Evolutionary conservation across 2,113 vertebrate genomes (phyloP).

Genomic region (Camelus dromedarius): DNA sequence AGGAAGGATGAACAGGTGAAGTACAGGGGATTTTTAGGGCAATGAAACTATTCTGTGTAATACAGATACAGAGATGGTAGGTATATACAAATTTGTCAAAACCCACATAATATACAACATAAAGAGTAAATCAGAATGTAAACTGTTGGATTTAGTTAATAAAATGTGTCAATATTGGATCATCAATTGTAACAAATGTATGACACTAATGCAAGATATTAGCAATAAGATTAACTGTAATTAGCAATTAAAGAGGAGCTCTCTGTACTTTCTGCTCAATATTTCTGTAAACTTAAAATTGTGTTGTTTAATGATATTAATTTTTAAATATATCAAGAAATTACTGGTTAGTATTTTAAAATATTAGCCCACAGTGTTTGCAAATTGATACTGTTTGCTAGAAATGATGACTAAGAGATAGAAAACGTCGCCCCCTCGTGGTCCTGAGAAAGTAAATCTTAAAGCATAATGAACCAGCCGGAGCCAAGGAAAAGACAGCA

Average conservation of each 20-base stretch:
- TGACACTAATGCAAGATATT: background rate
- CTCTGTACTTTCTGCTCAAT: background rate
- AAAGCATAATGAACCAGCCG: background rate
- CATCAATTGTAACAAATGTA: background rate
- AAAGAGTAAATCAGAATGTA: background rate
- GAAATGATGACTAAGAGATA: background rate
- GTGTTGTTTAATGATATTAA: background rate
- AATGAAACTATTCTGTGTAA: background rate
- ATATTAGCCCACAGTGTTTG: background rate
- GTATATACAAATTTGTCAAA: background rate
- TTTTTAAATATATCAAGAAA: background rate
- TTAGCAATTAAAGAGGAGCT: background rate
- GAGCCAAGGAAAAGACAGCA: background rate
- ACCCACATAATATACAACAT: background rate
- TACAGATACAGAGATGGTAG: background rate
- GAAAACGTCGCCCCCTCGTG: conserved; percentile 48
- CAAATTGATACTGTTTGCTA: background rate
- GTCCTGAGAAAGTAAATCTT: background rate
- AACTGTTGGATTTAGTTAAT: conserved; percentile 7
- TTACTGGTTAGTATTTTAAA: background rate
- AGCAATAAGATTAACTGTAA: background rate
- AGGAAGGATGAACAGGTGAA: background rate
- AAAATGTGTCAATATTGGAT: background rate
- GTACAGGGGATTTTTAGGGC: background rate
- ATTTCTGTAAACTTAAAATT: background rate